These are phyloP conservation scores for Pollenia labialis DNA, from an alignment of 2,888 invertebrate species.

Conservation along the genomic window DNA sequence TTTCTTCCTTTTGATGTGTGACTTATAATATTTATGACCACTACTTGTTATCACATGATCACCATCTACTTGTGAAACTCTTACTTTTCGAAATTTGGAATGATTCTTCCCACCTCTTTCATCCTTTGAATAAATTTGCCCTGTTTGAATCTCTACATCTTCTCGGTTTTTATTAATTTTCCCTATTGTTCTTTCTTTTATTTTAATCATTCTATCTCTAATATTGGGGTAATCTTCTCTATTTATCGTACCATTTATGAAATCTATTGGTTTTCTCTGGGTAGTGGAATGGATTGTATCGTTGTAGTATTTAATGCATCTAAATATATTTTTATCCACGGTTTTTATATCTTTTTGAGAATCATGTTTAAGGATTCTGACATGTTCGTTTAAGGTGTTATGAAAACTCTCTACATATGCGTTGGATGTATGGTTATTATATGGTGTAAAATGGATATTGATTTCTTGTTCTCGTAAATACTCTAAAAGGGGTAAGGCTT, in stretches of 20 bases:
- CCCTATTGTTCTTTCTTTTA: not conserved
- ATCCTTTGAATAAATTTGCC: not conserved
- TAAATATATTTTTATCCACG: not conserved
- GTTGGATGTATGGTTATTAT: too few species aligned
- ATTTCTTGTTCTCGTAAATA: too few species aligned
- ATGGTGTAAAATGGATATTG: too few species aligned
- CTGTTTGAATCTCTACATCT: not conserved
- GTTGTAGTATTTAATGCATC: not conserved
- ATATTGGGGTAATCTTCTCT: not conserved
- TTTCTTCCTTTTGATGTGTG: not conserved
- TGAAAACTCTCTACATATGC: too few species aligned
- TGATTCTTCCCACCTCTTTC: not conserved
- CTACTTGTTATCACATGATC: not conserved
- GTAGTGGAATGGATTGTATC: not conserved
- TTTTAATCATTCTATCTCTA: constrained; percentile 5
- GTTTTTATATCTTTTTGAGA: too few species aligned
- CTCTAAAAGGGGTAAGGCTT: too few species aligned
- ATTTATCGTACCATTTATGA: not conserved
- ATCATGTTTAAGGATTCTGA: too few species aligned
- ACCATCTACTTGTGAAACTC: not conserved
- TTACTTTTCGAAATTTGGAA: not conserved
- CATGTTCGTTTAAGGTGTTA: too few species aligned
- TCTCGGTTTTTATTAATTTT: not conserved
- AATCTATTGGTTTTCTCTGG: constrained; percentile 7
- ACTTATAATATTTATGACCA: not conserved